phyloP scores from a whole-genome alignment of 1,140 invertebrate genomes.

The Caenorhabditis brenneri region DNA sequence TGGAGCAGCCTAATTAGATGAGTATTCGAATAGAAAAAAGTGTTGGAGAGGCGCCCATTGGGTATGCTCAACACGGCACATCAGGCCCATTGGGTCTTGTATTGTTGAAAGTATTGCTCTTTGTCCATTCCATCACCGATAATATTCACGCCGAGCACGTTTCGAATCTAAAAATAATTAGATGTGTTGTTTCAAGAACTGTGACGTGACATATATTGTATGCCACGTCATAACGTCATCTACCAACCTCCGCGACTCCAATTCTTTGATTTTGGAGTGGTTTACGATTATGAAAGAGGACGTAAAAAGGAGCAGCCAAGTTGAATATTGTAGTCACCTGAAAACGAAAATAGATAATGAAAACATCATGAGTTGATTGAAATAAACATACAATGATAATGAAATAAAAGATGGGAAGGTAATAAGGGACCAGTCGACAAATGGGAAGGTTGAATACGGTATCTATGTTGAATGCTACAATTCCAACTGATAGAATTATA shows the following conservation, averaged over 20 bases:
- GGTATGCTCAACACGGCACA: slow-evolving; percentile 2
- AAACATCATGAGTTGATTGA: background rate
- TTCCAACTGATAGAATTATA: background rate
- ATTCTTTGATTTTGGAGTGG: slow-evolving; percentile 5
- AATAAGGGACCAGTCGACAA: background rate
- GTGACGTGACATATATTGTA: background rate
- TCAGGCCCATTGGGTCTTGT: slow-evolving; percentile 2
- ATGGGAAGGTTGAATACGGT: background rate
- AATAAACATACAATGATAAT: background rate
- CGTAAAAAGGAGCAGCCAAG: slow-evolving; percentile 10
- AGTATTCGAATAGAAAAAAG: background rate
- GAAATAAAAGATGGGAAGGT: background rate
- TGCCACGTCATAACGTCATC: background rate
- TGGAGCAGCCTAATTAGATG: background rate
- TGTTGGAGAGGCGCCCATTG: background rate
- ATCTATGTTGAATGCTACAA: background rate
- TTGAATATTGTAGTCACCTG: slow-evolving; percentile 4
- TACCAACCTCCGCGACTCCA: background rate
- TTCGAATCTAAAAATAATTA: slow-evolving; percentile 2
- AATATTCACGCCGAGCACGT: background rate
- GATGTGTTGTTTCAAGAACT: background rate
- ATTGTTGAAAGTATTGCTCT: slow-evolving; percentile 14
- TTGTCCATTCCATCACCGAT: background rate
- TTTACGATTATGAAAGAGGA: slow-evolving; percentile 3
- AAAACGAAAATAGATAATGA: background rate